Conservation (phyloP, 2,797 vertebrate species). For the Argya squamiceps region DNA sequence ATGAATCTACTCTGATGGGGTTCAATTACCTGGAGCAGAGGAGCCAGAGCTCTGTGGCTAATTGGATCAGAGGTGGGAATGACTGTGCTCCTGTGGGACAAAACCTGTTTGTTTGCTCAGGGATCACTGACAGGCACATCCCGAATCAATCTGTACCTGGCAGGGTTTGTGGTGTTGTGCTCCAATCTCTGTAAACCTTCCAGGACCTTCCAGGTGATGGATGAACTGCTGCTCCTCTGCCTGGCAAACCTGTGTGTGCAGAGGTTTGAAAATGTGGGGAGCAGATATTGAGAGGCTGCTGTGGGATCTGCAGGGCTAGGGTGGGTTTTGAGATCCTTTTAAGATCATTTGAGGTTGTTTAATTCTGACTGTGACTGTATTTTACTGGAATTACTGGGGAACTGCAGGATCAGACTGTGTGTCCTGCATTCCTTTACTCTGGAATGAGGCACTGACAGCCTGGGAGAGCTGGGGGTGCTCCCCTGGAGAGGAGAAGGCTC, state of each 20-base stretch:
- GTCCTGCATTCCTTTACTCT: not conserved
- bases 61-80: not conserved
- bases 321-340: not conserved
- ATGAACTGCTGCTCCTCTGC: not conserved
- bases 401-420: accelerated
- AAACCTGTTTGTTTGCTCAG: not conserved
- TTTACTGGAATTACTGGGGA: not conserved
- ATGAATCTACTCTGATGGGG: not conserved
- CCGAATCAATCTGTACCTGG: not conserved
- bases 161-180: not conserved
- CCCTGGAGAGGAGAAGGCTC: not conserved
- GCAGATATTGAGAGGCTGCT: accelerated
- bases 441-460: not conserved
- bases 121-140: not conserved
- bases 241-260: not conserved
- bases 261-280: accelerated
- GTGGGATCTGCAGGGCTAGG: not conserved
- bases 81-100: not conserved
- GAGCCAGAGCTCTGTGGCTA: not conserved
- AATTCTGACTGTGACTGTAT: not conserved
- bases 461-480: not conserved
- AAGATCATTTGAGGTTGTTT: too few relatives aligned
- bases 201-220: not conserved
- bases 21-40: not conserved
- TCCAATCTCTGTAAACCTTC: too few relatives aligned